Base-by-base conservation (phyloP, 2,888 invertebrate genomes). In the Operophtera brumata region DNA sequence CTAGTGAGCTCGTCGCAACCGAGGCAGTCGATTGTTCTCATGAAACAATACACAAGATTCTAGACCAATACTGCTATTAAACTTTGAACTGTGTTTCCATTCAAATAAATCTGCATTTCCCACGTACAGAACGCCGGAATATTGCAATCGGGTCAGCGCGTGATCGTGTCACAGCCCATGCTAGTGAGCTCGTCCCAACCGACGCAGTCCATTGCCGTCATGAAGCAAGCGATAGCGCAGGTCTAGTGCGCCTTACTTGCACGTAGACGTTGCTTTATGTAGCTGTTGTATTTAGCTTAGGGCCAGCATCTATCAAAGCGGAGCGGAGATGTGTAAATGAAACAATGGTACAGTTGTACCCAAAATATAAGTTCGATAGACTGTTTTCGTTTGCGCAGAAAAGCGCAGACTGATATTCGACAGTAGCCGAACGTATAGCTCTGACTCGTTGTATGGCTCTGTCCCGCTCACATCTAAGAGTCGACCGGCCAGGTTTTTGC, bases 71-170 rank as follows among this genome's bases (percentile, higher is more conserved):
- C n/a, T n/a, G n/a, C n/a, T n/a, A n/a, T n/a, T n/a, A n/a, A n/a
- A n/a, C n/a, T 13, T 12, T 50, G 14, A 45, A 45, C 47, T 35
- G 25, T 59, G 39, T 48, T 6, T 9, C 9, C n/a, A 44, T 51
- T 44, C 37, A 14, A 28, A 61, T 63, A 63, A 50, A 60, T 42
- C 44, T 48, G 12, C 13, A 43, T 56, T 59, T 49, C 47, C 54
- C 45, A 51, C 36, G 44, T 20, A 59, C 86, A 90, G 90, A 90
- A 88, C 64, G 76, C 87, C 39, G 90, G 88, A 60, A 87, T 90
- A 76, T 87, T 90, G 69, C 90, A 90, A 70, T 80, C 88, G 43
- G 75, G 85, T 37, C 90, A 90, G 75, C 82, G 89, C 63, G 87
- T 90, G 77, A 84, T 88, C 55, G 86, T 85, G 54, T 82, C 82